A percentile compares a stretch with the other conserved stretches of the same genome.
Evolutionary conservation across 92 coral and sea anemone genomes (phyloP).

Genomic region (Galaxea fascicularis): DNA sequence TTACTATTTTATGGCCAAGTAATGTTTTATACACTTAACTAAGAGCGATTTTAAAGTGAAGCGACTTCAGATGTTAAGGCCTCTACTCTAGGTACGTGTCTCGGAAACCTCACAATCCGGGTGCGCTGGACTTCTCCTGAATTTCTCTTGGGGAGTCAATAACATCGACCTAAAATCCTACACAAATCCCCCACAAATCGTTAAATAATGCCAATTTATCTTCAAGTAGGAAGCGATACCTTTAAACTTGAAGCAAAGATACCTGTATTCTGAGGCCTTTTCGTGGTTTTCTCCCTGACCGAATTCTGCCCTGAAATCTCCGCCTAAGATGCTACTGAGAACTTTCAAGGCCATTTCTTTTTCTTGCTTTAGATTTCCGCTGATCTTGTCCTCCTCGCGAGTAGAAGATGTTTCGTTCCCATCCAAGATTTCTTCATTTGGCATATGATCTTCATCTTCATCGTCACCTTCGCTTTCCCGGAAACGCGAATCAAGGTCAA

Average conservation of each 20-base stretch:
- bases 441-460: constrained; percentile 21
- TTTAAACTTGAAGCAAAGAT: not conserved
- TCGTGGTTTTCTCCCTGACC: not conserved
- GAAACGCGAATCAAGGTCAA: constrained; percentile 87
- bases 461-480: constrained; percentile 84
- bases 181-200: too few relatives aligned
- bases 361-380: constrained; percentile 73
- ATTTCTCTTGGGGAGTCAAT: too few relatives aligned
- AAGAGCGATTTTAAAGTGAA: too few relatives aligned
- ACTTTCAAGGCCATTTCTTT: constrained; percentile 84
- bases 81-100: too few relatives aligned
- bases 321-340: constrained; percentile 80
- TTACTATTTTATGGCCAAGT: too few relatives aligned
- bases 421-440: not conserved
- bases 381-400: constrained; percentile 62
- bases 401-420: not conserved
- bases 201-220: too few relatives aligned
- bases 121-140: too few relatives aligned
- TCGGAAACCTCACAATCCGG: too few relatives aligned
- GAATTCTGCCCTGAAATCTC: constrained; percentile 27
- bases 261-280: constrained; percentile 49
- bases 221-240: too few relatives aligned
- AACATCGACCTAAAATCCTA: too few relatives aligned
- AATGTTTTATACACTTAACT: too few relatives aligned
- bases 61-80: too few relatives aligned